Percentiles rank a stretch among this genome's conserved stretches.
Conservation (phyloP, 2,888 invertebrate species). For the Dinocampus coccinellae region DNA sequence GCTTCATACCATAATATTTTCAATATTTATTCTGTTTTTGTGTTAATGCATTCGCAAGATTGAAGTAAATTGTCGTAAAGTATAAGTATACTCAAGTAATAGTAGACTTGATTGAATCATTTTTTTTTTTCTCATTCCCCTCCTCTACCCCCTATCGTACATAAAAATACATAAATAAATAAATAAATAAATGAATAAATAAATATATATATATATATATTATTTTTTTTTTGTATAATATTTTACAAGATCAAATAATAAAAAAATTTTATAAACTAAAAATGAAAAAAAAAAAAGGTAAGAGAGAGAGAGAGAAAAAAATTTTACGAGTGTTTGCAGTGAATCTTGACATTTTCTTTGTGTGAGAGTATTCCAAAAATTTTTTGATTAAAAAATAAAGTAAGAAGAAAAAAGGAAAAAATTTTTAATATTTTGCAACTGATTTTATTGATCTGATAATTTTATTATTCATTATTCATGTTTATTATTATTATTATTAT, state of each 20-base stretch:
- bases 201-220: constrained; percentile 22
- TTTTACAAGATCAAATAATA: too few relatives aligned
- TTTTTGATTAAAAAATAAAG: constrained; percentile 13
- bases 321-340: constrained; percentile 53
- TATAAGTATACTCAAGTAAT: constrained; percentile 68
- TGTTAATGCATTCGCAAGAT: constrained; percentile 69
- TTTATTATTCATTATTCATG: too few relatives aligned
- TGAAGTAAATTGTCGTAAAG: constrained; percentile 69
- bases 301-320: constrained; percentile 37
- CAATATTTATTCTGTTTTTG: constrained; percentile 63
- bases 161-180: constrained; percentile 37
- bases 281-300: too few relatives aligned
- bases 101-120: constrained; percentile 65
- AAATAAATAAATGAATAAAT: too few relatives aligned
- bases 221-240: constrained; percentile 23
- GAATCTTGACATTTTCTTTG: constrained; percentile 67
- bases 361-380: constrained; percentile 31
- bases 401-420: neutral
- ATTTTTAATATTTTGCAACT: constrained; percentile 20
- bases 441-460: too few relatives aligned
- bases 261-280: too few relatives aligned
- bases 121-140: constrained; percentile 21
- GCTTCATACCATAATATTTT: constrained; percentile 65
- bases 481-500: too few relatives aligned
- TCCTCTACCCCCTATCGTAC: too few relatives aligned